A percentile compares a stretch with the other conserved stretches of the same genome.
These are phyloP conservation scores for Virgularia gustaviana DNA, from an alignment of 92 coral and sea anemone species.

Conservation along the genomic window DNA sequence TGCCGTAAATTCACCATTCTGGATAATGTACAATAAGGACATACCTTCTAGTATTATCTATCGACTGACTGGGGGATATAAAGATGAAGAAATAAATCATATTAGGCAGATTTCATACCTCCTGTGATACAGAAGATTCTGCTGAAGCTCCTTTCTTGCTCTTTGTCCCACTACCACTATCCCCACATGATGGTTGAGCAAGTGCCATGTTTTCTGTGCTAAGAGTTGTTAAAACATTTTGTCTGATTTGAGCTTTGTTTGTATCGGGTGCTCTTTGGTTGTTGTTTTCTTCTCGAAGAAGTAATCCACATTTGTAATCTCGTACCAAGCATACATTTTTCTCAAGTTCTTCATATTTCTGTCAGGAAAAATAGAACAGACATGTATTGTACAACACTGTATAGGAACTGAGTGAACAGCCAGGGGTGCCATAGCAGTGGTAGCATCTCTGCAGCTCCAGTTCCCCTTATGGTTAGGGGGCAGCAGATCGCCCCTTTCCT, in stretches of 20 bases:
- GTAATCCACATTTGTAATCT: slow-evolving; percentile 64
- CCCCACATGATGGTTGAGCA: slow-evolving; percentile 66
- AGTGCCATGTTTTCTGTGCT: slow-evolving; percentile 75
- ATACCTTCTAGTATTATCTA: too few relatives aligned
- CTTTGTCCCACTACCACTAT: slow-evolving; percentile 44
- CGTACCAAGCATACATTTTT: slow-evolving; percentile 66
- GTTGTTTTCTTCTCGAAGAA: slow-evolving; percentile 52
- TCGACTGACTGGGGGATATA: too few relatives aligned
- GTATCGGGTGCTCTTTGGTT: slow-evolving; percentile 56
- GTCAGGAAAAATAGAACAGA: not conserved
- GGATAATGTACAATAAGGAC: too few relatives aligned
- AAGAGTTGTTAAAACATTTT: slow-evolving; percentile 53
- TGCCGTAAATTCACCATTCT: too few relatives aligned
- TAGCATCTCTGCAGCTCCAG: too few relatives aligned
- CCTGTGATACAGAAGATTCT: too few relatives aligned
- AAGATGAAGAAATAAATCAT: too few relatives aligned
- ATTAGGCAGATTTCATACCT: too few relatives aligned
- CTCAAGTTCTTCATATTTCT: slow-evolving; percentile 75
- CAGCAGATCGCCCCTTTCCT: too few relatives aligned
- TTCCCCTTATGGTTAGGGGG: too few relatives aligned
- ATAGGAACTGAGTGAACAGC: too few relatives aligned
- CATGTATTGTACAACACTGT: not conserved
- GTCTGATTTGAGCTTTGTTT: slow-evolving; percentile 55
- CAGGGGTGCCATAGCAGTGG: too few relatives aligned
- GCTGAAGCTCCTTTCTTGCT: slow-evolving; percentile 17